Conservation (phyloP, 2,888 invertebrate species). For the Hirudinaria manillensis region DNA sequence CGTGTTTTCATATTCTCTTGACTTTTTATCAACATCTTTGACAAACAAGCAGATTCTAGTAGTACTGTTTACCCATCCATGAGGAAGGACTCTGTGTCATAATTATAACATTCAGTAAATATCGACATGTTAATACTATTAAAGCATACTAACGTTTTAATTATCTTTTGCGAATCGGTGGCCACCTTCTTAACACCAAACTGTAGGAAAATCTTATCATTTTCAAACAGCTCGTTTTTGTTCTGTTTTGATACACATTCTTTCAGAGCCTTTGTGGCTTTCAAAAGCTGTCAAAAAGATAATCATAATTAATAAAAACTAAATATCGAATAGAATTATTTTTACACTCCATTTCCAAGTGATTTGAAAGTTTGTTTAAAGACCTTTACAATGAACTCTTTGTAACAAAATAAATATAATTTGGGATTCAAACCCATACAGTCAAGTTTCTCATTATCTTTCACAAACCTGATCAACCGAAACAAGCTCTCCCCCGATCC, state of each 20-base stretch:
- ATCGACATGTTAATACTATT: conserved; percentile 9
- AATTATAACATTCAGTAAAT: conserved; percentile 55
- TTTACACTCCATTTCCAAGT: no score
- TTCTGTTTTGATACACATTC: conserved; percentile 34
- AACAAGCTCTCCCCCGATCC: no score
- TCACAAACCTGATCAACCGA: no score
- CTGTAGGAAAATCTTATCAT: conserved; percentile 43
- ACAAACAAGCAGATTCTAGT: conserved; percentile 74
- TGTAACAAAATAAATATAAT: no score
- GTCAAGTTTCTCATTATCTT: no score
- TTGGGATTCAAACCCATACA: no score
- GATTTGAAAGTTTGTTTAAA: no score
- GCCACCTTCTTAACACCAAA: conserved; percentile 45
- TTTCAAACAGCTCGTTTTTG: conserved; percentile 37
- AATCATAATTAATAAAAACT: background rate
- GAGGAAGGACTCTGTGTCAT: conserved; percentile 44
- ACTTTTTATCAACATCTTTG: conserved; percentile 68
- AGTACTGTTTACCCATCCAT: conserved; percentile 50
- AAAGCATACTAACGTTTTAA: conserved; percentile 17
- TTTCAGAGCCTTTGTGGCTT: conserved; percentile 35
- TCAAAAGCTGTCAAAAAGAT: conserved; percentile 27
- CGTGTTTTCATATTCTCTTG: conserved; percentile 69
- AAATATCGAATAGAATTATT: background rate
- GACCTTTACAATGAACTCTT: no score
- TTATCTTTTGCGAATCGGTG: conserved; percentile 28